Evolutionary conservation across 1,140 invertebrate species (phyloP).

Genomic region (Vanessa atalanta): DNA sequence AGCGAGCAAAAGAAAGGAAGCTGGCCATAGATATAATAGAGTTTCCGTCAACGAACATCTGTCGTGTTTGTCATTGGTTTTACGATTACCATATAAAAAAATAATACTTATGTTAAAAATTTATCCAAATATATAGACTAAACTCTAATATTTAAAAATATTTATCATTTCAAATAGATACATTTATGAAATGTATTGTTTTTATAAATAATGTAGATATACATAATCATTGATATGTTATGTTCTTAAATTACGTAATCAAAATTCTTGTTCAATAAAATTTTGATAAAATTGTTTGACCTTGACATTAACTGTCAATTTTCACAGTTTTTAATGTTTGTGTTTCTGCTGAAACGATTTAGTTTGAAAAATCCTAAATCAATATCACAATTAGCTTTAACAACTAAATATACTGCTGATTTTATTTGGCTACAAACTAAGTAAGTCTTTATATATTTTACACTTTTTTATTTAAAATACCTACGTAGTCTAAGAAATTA

Average conservation of each 20-base stretch:
- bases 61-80: conserved; percentile 29
- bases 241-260: conserved; percentile 3
- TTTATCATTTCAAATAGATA: too few species aligned
- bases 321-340: conserved; percentile 1
- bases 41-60: conserved; percentile 48
- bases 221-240: neutral
- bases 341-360: neutral
- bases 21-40: conserved; percentile 43
- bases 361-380: neutral
- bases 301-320: conserved; percentile 16
- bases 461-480: neutral
- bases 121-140: too few species aligned
- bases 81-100: conserved; percentile 9
- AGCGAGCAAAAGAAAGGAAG: conserved; percentile 68
- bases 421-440: neutral
- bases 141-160: too few species aligned
- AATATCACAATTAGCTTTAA: neutral
- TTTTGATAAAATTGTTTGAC: conserved; percentile 9
- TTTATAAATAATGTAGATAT: too few species aligned
- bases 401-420: neutral
- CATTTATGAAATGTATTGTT: too few species aligned
- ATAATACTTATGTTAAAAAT: neutral
- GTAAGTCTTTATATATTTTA: neutral
- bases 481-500: neutral
- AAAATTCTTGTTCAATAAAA: conserved; percentile 16